Evolutionary conservation across 1,140 invertebrate species (phyloP).

Genomic region (Fopius arisanus): DNA sequence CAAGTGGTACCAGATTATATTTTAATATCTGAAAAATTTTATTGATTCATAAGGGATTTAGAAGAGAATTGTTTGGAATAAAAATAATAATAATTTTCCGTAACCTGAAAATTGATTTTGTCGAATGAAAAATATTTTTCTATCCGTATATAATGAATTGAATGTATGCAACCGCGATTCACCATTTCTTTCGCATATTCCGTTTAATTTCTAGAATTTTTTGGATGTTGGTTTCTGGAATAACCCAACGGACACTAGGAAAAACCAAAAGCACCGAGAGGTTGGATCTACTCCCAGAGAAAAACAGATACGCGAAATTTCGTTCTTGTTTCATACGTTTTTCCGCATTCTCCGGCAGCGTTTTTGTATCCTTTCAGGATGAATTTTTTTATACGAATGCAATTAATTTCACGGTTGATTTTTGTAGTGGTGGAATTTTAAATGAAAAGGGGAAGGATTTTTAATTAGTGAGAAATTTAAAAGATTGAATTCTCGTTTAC

Average conservation of each 20-base stretch:
- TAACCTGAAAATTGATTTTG: too few relatives aligned
- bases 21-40: too few relatives aligned
- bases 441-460: too few relatives aligned
- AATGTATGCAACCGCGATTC: background rate
- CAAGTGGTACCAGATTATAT: too few relatives aligned
- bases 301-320: background rate
- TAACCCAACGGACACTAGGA: background rate
- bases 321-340: background rate
- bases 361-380: background rate
- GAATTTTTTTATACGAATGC: background rate
- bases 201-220: background rate
- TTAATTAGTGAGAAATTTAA: too few relatives aligned
- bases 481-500: background rate
- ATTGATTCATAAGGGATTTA: too few relatives aligned
- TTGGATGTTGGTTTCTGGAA: background rate
- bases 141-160: background rate
- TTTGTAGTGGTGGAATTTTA: too few relatives aligned
- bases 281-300: background rate
- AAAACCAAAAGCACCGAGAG: background rate
- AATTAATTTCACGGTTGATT: too few relatives aligned
- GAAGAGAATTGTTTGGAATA: too few relatives aligned
- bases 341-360: background rate
- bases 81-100: too few relatives aligned
- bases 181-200: background rate
- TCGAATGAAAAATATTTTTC: too few relatives aligned